Conservation (phyloP, 2,113 vertebrate genomes). For the Hyperopisus bebe region DNA sequence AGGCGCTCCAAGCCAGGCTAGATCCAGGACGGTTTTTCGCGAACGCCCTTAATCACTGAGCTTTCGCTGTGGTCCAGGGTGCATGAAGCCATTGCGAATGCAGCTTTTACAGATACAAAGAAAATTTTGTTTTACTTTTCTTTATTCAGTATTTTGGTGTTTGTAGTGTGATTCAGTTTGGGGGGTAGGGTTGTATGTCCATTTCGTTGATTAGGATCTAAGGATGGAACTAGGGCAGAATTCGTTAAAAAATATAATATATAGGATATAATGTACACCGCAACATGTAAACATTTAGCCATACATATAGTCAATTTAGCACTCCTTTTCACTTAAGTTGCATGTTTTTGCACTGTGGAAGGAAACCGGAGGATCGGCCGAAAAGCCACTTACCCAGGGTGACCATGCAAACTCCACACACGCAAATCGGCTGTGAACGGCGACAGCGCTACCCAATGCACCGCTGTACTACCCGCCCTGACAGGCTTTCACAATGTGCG, state of each 20-base stretch:
- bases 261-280: not conserved
- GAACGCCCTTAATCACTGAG: not conserved
- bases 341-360: too few species aligned
- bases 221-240: not conserved
- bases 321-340: too few species aligned
- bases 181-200: not conserved
- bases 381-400: too few species aligned
- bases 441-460: too few species aligned
- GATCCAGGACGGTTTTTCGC: not conserved
- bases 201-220: not conserved
- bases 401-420: too few species aligned
- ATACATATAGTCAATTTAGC: too few species aligned
- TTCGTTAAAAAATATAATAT: not conserved
- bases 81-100: not conserved
- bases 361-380: too few species aligned
- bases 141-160: not conserved
- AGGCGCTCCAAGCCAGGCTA: not conserved
- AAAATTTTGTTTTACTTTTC: not conserved
- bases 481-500: too few species aligned
- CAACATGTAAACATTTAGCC: not conserved
- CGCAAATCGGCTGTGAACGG: too few species aligned
- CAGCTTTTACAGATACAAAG: not conserved
- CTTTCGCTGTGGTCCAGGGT: not conserved
- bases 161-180: not conserved
- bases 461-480: too few species aligned